phyloP scores from a whole-genome alignment of 2,797 vertebrate genomes.

The Pristis pectinata region DNA sequence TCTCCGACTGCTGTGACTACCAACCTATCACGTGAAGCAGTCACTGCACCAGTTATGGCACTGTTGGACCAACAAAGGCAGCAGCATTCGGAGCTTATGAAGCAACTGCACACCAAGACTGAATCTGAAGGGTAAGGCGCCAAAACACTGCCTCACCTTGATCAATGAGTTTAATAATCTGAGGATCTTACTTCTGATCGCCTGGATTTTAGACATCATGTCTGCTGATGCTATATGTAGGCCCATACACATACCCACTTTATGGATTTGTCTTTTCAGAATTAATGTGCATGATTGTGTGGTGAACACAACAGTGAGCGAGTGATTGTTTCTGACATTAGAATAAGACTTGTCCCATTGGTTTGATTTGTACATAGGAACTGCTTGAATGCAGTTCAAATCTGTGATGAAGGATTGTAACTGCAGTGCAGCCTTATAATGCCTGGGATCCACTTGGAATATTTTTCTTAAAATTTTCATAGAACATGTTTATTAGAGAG shows the following conservation, averaged over 20 bases:
- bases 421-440: neutral
- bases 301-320: too few species aligned
- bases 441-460: neutral
- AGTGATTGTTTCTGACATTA: neutral
- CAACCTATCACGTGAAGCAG: neutral
- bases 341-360: neutral
- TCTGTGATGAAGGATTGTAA: neutral
- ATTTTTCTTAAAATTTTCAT: neutral
- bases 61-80: slow-evolving; percentile 59
- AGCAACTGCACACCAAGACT: slow-evolving; percentile 53
- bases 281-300: too few species aligned
- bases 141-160: neutral
- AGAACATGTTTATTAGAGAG: neutral
- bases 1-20: slow-evolving; percentile 48
- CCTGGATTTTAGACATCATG: neutral
- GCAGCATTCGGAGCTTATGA: slow-evolving; percentile 52
- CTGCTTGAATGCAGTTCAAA: neutral
- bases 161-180: neutral
- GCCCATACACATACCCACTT: too few species aligned
- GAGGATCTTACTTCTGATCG: neutral
- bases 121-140: slow-evolving; percentile 66
- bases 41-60: slow-evolving; percentile 48
- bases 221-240: too few species aligned
- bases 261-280: too few species aligned
- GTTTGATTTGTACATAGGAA: neutral